Evolutionary conservation across 2,113 vertebrate genomes (phyloP), one percentile per base, ranked within the genome.

Genomic region (Equus przewalskii): DNA sequence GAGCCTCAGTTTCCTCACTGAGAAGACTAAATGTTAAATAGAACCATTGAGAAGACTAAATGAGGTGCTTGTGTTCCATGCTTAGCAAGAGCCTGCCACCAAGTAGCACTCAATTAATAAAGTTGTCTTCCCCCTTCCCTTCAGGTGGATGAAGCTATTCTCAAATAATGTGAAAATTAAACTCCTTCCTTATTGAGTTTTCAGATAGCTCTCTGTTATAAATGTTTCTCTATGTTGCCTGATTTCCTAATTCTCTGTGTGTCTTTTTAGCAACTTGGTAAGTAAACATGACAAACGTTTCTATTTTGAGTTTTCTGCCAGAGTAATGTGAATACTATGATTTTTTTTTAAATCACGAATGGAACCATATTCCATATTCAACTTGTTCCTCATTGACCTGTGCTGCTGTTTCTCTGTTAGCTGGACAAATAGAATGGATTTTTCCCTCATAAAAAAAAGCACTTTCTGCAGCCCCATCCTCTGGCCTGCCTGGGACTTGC

Each of bases 251-350:
- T 78, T 92, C 46, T 95, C 81, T 87, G 72, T 70, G 58, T 87
- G 60, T 12, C 58, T 97, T 89, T 26, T 89, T 85, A 73, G 80
- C 16, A 87, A 70, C 21, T 60, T 62, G 36, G 51, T 84, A 87
- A 93, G 72, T 82, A 76, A 60, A 54, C 75, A 64, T 78, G 88
- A 91, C 64, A 70, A n/a, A 67, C 58, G 62, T 46, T 90, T 91
- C 62, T 85, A 56, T 90, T 98, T 97, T 92, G 84, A 94, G 83
- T 92, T 95, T 94, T 83, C 13, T 80, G 26, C 36, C 30, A 80
- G 65, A 83, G 81, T 95, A 78, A 94, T 7, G 10, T 33, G 54
- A 97, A 64, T 65, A 41, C 2, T 26, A 7, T 44, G 49, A 36
- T 28, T 54, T 41, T 49, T 41, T 80, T 65, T 56, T 5, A 0